phyloP scores from a whole-genome alignment of 2,113 vertebrate species.

The Zapornia atra region DNA sequence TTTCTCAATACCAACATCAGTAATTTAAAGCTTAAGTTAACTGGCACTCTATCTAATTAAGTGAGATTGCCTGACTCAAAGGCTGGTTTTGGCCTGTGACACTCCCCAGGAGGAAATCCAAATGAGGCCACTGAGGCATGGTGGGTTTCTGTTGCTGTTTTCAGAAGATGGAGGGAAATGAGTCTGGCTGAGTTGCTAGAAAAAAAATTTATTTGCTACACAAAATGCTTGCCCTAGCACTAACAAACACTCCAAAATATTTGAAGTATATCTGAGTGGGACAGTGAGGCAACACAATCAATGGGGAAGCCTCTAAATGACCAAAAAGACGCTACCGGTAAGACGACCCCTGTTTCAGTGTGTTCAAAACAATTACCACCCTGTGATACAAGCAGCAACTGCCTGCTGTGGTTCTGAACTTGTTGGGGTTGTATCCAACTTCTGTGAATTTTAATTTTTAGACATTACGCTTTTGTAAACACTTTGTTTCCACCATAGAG shows the following conservation, averaged over 20 bases:
- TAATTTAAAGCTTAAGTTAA: background rate
- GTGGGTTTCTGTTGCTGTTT: background rate
- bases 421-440: background rate
- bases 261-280: background rate
- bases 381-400: background rate
- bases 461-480: background rate
- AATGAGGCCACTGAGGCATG: background rate
- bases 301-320: rapidly evolving
- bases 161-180: background rate
- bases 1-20: background rate
- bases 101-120: background rate
- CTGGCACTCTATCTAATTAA: background rate
- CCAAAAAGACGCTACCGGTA: background rate
- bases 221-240: background rate
- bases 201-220: background rate
- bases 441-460: background rate
- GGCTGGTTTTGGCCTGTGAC: background rate
- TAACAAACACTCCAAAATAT: background rate
- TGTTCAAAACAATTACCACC: background rate
- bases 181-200: background rate
- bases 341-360: background rate
- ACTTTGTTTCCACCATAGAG: background rate
- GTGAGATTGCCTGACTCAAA: background rate
- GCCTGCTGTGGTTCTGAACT: background rate
- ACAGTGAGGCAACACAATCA: background rate